Conservation (phyloP, 2,888 invertebrate genomes). For the Aphelenchoides bicaudatus region DNA sequence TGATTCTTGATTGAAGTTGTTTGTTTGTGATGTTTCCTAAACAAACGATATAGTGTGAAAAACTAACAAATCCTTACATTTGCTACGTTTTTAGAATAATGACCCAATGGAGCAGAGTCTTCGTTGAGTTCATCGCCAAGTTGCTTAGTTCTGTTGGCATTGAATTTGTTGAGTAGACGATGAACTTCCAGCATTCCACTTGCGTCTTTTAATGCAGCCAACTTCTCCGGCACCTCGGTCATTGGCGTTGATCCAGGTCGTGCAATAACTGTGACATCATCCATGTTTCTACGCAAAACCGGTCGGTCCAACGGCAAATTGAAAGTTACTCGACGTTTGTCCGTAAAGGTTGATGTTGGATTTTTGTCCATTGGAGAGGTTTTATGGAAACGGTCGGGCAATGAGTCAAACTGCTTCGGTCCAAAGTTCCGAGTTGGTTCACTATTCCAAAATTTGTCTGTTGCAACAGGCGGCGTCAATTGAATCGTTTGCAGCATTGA, state of each 20-base stretch:
- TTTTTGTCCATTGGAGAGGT: background rate
- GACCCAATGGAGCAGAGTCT: too few relatives aligned
- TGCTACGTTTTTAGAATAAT: too few relatives aligned
- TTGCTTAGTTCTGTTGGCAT: slow-evolving; percentile 15
- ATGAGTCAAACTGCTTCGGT: background rate
- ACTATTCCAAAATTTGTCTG: too few relatives aligned
- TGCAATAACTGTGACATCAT: background rate
- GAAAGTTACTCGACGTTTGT: background rate
- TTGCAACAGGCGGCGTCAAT: background rate
- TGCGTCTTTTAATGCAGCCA: slow-evolving; percentile 16
- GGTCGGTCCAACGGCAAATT: slow-evolving; percentile 9
- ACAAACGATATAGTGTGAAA: too few relatives aligned
- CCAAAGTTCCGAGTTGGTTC: background rate
- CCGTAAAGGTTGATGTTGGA: too few relatives aligned
- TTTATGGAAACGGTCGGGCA: background rate
- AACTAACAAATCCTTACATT: too few relatives aligned
- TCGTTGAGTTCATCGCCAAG: too few relatives aligned
- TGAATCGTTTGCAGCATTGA: background rate
- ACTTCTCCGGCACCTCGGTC: slow-evolving; percentile 4
- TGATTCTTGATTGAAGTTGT: too few relatives aligned
- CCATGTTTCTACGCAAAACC: background rate
- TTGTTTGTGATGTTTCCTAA: too few relatives aligned
- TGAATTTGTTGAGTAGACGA: slow-evolving; percentile 20
- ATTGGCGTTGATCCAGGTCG: slow-evolving; percentile 11
- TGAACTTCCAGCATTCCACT: slow-evolving; percentile 20